phyloP scores from a whole-genome alignment of 2,797 vertebrate species.

The Distichodus sexfasciatus region DNA sequence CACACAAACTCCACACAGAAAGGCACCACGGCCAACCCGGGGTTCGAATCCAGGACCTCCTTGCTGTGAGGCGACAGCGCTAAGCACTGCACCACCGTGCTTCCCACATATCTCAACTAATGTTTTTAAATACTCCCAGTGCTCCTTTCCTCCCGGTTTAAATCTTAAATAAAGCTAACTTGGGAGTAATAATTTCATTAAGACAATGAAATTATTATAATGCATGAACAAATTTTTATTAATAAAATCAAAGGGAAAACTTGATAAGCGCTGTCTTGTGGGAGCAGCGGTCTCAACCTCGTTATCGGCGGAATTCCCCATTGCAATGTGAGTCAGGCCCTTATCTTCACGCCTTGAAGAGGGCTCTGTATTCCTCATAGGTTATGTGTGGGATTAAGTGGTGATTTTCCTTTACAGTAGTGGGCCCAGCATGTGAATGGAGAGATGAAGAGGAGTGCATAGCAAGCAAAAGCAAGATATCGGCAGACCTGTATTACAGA shows the following conservation, averaged over 20 bases:
- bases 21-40: too few species aligned
- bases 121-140: too few species aligned
- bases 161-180: too few species aligned
- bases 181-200: too few species aligned
- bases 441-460: background rate
- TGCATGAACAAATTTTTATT: too few species aligned
- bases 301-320: constrained; percentile 7
- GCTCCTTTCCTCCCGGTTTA: too few species aligned
- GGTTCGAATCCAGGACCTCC: too few species aligned
- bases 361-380: constrained; percentile 8
- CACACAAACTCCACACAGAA: too few species aligned
- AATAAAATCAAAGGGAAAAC: too few species aligned
- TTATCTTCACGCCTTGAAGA: constrained; percentile 11
- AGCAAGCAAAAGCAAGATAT: constrained; percentile 3
- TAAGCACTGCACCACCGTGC: too few species aligned
- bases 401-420: background rate
- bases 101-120: too few species aligned
- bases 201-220: background rate
- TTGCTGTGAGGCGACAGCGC: too few species aligned
- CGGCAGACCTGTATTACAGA: constrained; percentile 12
- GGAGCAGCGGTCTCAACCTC: constrained; percentile 8
- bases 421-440: background rate
- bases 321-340: constrained; percentile 9
- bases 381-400: constrained; percentile 11
- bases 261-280: background rate